Evolutionary conservation across 2,888 invertebrate species (phyloP), one percentile per base, ranked within the genome.

Genomic region (Andrena trimmerana): DNA sequence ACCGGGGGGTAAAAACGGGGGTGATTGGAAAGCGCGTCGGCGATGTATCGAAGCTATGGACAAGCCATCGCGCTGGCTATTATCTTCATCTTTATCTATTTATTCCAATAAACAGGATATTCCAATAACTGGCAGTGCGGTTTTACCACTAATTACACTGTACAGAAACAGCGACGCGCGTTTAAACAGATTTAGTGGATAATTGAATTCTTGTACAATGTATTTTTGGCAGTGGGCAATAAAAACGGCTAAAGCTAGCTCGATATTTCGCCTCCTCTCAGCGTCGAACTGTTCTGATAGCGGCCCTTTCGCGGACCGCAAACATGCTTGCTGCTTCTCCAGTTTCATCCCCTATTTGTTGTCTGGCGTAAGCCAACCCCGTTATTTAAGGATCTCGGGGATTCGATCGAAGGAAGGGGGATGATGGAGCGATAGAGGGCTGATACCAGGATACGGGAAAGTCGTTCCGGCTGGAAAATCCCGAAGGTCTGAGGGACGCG

Each of bases 381-480:
- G 57, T 77, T 77, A 77, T 65, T 72, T 66, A 71, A 72, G 72
- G 59, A 48, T 54, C 20, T 65, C 20, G 31, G 3, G 24, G n/a
- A 50, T 16, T n/a, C 24, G 48, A 31, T 42, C 31, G 70, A 8
- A 48, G 52, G 16, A 48, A 10, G 31, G 24, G 36, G 29, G 74
- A 74, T n/a, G 71, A 63, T 33, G 31, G 54, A 29, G 31, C 59
- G 50, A 77, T 52, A 52, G 71, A 69, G 36, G 69, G 48, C 54
- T 13, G 60, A 36, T 29, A 57, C 7, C 27, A 27, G 57, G 76
- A 77, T 60, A 81, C 42, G 66, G 66, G 29, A 69, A 72, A 60
- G 72, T 76, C 65, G 71, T 54, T 52, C 24, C 52, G 27, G 16
- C 24, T 29, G 73, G 54, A 65, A 84, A 80, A 80, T 83, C 70